Evolutionary conservation across 2,797 vertebrate genomes (phyloP), one percentile per base, ranked within the genome.

Genomic region (Mormyrus hasselquistii): DNA sequence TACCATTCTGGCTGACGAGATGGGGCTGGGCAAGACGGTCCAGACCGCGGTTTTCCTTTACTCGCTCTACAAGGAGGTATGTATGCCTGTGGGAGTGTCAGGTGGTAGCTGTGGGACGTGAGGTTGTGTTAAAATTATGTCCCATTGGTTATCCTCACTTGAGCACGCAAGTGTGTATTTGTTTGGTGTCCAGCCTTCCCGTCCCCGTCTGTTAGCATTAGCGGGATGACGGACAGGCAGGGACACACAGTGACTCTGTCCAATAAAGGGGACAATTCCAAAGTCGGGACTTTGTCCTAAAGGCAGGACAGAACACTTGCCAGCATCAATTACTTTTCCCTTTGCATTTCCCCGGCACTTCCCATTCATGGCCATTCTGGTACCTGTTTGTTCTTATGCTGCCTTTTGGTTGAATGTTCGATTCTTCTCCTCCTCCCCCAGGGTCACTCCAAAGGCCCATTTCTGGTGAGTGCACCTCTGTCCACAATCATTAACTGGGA

Each of bases 401-500:
- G 65, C 65, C 29, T 73, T 73, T 49, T 84, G 19, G 29, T 55
- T 4, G 19, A 10, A 10, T 12, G 16, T 29, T n/a, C 12, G 49
- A 87, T 53, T n/a, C 55, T 88, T 50, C 22, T 29, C 83, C 10
- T 89, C 87, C 2, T 86, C 52, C n/a, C 41, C 53, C 84, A 99
- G 99, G 99, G 99, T 93, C 98, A 99, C 92, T 99, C 98, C 22
- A 99, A 99, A 94, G 98, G 98, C 87, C 98, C 98, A 2, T 99
- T 99, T 93, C 94, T 99, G 92, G 98, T 99, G 91, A 99, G 98
- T 4, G 98, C 98, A 12, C 98, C 98, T 0, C 94, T 99, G 89
- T 99, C 98, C 91, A 99, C 98, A 90, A 99, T 99, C 93, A 99
- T 99, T 93, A 99, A 99, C 95, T 99, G 98, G 98, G 98, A 99